These are phyloP conservation scores for Rotaria sp. DNA, from an alignment of 2,888 invertebrate species.

Conservation along the genomic window DNA sequence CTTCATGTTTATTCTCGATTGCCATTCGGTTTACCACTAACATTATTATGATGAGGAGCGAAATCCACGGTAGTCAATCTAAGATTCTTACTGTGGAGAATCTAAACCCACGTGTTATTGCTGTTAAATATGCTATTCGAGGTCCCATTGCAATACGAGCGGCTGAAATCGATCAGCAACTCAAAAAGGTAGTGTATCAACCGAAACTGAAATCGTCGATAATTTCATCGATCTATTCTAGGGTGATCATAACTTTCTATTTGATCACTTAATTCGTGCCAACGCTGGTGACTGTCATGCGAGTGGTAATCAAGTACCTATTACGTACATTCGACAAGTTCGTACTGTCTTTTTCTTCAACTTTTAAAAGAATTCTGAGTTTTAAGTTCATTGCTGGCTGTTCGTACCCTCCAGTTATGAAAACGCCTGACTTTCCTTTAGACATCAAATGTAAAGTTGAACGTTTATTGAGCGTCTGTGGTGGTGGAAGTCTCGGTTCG, in stretches of 20 bases:
- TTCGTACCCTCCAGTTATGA: slow-evolving; percentile 55
- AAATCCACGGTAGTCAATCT: too few species aligned
- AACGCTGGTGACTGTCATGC: slow-evolving; percentile 99
- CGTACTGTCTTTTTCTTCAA: background rate
- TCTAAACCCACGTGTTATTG: background rate
- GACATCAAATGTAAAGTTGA: slow-evolving; percentile 73
- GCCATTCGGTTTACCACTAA: too few species aligned
- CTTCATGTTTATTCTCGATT: too few species aligned
- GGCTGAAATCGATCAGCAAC: background rate
- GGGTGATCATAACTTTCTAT: background rate
- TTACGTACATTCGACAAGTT: slow-evolving; percentile 82
- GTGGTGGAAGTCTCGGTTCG: slow-evolving; percentile 72
- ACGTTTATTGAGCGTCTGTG: slow-evolving; percentile 65
- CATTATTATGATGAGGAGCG: too few species aligned
- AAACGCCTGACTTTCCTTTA: slow-evolving; percentile 67
- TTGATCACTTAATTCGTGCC: slow-evolving; percentile 61
- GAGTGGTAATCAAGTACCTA: slow-evolving; percentile 77
- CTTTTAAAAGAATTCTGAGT: slow-evolving; percentile 42
- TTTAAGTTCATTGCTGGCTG: slow-evolving; percentile 25
- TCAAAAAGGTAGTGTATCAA: background rate
- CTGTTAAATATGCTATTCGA: background rate
- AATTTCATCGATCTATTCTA: background rate
- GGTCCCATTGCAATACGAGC: background rate
- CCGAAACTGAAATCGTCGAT: background rate
- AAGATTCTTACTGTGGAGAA: background rate